These are phyloP conservation scores for Zaprionus inermis DNA, from an alignment of 1,140 invertebrate species.

Conservation along the genomic window DNA sequence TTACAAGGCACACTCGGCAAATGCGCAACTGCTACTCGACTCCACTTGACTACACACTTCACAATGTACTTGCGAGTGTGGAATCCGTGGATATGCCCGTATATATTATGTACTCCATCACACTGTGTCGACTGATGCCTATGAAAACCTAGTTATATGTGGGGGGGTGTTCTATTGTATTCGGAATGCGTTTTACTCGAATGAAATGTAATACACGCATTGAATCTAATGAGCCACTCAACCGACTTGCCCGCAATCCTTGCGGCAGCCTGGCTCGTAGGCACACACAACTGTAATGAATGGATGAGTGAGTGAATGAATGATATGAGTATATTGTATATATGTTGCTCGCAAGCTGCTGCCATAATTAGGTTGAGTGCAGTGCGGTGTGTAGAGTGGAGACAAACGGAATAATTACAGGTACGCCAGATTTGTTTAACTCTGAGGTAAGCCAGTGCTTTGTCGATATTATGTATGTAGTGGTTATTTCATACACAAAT, in stretches of 20 bases:
- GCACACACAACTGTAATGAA: constrained; percentile 14
- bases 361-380: constrained; percentile 67
- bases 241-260: constrained; percentile 56
- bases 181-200: constrained; percentile 44
- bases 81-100: neutral
- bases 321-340: constrained; percentile 9
- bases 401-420: constrained; percentile 53
- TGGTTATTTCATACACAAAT: neutral
- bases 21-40: neutral
- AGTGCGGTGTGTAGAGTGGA: constrained; percentile 31
- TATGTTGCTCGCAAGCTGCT: constrained; percentile 9
- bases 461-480: neutral
- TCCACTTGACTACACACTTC: constrained; percentile 1
- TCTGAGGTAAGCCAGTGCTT: constrained; percentile 15
- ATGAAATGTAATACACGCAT: constrained; percentile 59
- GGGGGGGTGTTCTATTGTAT: constrained; percentile 39
- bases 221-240: constrained; percentile 75
- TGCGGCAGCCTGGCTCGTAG: constrained; percentile 18
- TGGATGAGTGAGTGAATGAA: constrained; percentile 28
- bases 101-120: constrained; percentile 7
- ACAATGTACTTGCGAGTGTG: neutral
- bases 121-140: constrained; percentile 2
- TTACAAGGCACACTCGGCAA: neutral
- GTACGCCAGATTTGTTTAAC: constrained; percentile 26
- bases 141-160: neutral